phyloP scores from a whole-genome alignment of 1,140 invertebrate species.

The Drosophila gunungcola region DNA sequence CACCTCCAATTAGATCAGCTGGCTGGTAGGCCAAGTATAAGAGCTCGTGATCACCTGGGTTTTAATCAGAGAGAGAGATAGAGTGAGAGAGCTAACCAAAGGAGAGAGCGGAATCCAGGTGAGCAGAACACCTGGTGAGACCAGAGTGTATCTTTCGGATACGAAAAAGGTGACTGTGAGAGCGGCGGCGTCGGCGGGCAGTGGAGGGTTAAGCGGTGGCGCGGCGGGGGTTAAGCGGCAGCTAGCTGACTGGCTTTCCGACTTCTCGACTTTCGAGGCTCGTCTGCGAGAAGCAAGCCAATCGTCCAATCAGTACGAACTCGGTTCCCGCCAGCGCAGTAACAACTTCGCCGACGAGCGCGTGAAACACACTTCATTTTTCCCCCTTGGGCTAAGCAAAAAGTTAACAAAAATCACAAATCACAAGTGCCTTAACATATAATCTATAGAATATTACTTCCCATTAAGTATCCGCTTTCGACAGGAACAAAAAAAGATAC shows the following conservation, averaged over 20 bases:
- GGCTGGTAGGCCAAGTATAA: conserved; percentile 14
- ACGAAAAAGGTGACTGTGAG: conserved; percentile 30
- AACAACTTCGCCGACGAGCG: conserved; percentile 73
- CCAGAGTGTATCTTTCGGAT: neutral
- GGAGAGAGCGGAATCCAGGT: neutral
- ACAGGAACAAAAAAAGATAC: conserved; percentile 35
- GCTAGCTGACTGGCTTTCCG: conserved; percentile 68
- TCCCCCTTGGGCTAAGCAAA: neutral
- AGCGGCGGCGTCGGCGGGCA: neutral
- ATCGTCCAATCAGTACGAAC: conserved; percentile 84
- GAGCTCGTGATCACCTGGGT: conserved; percentile 24
- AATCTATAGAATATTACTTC: conserved; percentile 22
- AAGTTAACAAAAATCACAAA: neutral
- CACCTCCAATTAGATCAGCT: conserved; percentile 72
- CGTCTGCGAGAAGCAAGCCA: conserved; percentile 80
- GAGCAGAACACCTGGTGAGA: conserved; percentile 23
- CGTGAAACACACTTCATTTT: conserved; percentile 7
- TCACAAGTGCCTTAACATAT: conserved; percentile 25
- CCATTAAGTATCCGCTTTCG: neutral
- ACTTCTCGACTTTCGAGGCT: conserved; percentile 54
- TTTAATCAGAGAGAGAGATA: neutral
- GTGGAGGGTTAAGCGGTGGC: conserved; percentile 43
- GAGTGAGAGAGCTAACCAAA: conserved; percentile 3
- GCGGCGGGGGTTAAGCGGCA: conserved; percentile 22
- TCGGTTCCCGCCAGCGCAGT: conserved; percentile 82